A percentile compares a stretch with the other conserved stretches of the same genome.
These are phyloP conservation scores for Protobothrops flavoviridis DNA, from an alignment of 2,113 vertebrate species.

Conservation along the genomic window DNA sequence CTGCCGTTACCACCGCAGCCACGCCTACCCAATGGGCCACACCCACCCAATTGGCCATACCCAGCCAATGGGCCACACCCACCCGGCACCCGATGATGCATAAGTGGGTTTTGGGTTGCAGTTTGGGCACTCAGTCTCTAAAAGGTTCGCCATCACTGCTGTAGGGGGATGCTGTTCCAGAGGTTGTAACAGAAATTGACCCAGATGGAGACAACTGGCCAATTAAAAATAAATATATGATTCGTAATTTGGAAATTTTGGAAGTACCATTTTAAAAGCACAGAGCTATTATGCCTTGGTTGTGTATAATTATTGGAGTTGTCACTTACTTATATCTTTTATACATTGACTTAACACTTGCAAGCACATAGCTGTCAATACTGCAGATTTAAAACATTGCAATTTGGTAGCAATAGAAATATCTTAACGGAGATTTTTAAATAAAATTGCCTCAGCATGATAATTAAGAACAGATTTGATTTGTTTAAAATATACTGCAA, in stretches of 20 bases:
- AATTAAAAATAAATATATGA: neutral
- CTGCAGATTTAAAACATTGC: conserved; percentile 55
- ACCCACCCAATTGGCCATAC: too few relatives aligned
- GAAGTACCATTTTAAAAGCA: neutral
- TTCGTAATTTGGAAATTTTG: neutral
- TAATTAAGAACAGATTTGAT: conserved; percentile 63
- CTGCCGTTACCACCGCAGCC: too few relatives aligned
- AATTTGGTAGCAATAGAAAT: conserved; percentile 47
- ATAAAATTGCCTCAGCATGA: conserved; percentile 57
- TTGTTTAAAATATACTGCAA: conserved; percentile 65
- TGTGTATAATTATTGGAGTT: neutral
- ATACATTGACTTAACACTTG: conserved; percentile 40
- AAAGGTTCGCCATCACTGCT: too few relatives aligned
- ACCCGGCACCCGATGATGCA: too few relatives aligned
- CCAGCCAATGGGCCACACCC: too few relatives aligned
- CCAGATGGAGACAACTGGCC: conserved; percentile 6
- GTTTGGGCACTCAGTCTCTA: too few relatives aligned
- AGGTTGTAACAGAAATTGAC: neutral
- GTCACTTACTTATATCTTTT: conserved; percentile 28
- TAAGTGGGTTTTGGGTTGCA: too few relatives aligned
- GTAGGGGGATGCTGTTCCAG: neutral
- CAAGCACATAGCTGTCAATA: conserved; percentile 39
- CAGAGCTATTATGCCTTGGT: neutral
- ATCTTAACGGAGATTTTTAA: conserved; percentile 55
- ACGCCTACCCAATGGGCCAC: too few relatives aligned